phyloP scores from a whole-genome alignment of 2,888 invertebrate species.

The Zygothrica quintamaculata region DNA sequence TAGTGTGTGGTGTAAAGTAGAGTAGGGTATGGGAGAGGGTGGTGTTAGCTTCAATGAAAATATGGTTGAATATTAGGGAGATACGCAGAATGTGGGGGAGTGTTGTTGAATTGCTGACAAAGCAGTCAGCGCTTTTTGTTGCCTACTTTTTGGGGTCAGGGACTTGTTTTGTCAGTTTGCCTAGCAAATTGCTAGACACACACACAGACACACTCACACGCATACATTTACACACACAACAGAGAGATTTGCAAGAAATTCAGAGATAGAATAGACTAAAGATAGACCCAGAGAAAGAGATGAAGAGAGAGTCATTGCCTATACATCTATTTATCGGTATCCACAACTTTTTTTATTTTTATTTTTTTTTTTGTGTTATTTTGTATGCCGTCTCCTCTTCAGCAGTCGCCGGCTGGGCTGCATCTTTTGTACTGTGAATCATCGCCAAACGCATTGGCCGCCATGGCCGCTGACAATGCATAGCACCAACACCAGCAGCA shows the following conservation, averaged over 20 bases:
- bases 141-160: conserved; percentile 78
- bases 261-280: not conserved
- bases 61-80: no score
- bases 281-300: not conserved
- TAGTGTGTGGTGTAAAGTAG: not conserved
- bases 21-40: conserved; percentile 1
- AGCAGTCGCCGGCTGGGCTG: conserved; percentile 44
- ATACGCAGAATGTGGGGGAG: conserved; percentile 13
- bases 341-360: conserved; percentile 50
- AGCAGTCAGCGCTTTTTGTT: conserved; percentile 68
- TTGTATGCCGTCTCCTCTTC: conserved; percentile 10
- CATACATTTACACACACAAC: conserved; percentile 22
- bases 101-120: conserved; percentile 60
- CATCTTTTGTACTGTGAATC: conserved; percentile 73
- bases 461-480: conserved; percentile 57
- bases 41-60: not conserved
- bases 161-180: conserved; percentile 72
- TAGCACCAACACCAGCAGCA: conserved; percentile 24
- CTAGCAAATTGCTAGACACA: conserved; percentile 47
- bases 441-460: conserved; percentile 67
- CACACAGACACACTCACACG: conserved; percentile 25
- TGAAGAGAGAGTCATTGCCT: conserved; percentile 31
- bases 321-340: conserved; percentile 65
- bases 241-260: not conserved
- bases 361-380: no score